Evolutionary conservation across 2,888 invertebrate species (phyloP).

Genomic region (Globia sparganii): DNA sequence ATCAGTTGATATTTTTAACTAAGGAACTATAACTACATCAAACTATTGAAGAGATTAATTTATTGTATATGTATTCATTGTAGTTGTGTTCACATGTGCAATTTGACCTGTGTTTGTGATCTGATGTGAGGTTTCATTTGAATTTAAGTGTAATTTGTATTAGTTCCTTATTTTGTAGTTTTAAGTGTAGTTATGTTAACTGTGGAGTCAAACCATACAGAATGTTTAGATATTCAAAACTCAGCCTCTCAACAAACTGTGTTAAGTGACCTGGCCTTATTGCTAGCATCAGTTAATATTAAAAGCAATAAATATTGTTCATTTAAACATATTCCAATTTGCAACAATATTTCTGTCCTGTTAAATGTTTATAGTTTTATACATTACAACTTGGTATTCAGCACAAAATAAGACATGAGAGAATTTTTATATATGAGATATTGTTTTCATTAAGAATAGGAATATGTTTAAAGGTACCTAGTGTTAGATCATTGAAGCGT

Average conservation of each 20-base stretch:
- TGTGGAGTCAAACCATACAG: slow-evolving; percentile 72
- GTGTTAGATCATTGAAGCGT: slow-evolving; percentile 76
- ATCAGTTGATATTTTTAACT: slow-evolving; percentile 88
- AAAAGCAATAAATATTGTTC: slow-evolving; percentile 81
- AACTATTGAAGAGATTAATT: slow-evolving; percentile 88
- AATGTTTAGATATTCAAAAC: slow-evolving; percentile 62
- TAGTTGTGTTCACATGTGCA: slow-evolving; percentile 87
- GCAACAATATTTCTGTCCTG: slow-evolving; percentile 68
- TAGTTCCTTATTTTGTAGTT: slow-evolving; percentile 89
- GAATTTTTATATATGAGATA: slow-evolving; percentile 77
- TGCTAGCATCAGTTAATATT: slow-evolving; percentile 85
- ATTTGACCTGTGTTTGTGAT: slow-evolving; percentile 89
- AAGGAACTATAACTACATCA: slow-evolving; percentile 80
- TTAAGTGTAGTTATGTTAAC: slow-evolving; percentile 80
- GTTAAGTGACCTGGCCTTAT: slow-evolving; percentile 77
- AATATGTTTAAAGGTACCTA: slow-evolving; percentile 79
- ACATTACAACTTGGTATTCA: slow-evolving; percentile 66
- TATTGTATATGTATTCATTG: slow-evolving; percentile 85
- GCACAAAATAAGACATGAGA: slow-evolving; percentile 81
- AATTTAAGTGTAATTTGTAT: slow-evolving; percentile 86
- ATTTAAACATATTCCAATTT: slow-evolving; percentile 76
- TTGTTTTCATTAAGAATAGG: slow-evolving; percentile 77
- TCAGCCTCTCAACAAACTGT: slow-evolving; percentile 69
- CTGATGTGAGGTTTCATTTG: slow-evolving; percentile 88
- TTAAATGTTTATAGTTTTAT: slow-evolving; percentile 65